Evolutionary conservation across 92 coral and sea anemone species (phyloP), one percentile per base, ranked within the genome.

Genomic region (Montipora capitata): DNA sequence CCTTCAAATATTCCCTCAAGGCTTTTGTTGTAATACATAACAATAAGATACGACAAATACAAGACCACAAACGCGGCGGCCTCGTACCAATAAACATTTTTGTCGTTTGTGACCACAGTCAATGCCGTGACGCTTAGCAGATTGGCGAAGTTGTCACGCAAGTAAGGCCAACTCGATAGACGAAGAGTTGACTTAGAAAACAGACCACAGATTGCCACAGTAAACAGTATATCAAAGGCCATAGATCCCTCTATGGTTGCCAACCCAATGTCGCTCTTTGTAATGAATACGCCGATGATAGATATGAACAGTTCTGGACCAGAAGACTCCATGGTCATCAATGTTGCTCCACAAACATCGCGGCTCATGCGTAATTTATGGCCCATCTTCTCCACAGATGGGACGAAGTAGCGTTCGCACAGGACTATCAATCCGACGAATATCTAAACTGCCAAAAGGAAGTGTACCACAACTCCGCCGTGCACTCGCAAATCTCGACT

Each of bases 281-380:
- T 93, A 27, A 95, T 90, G 73, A 95, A 95, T 38, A 90, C 98
- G 13, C 94, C 98, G 27, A 95, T 93, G 9, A 95, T 86, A 5
- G 98, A 93, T 20, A 94, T 93, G 85, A 95, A 95, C 56, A 95
- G 86, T 44, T 95, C 98, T 7, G 98, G 94, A 3, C 93, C 98
- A 0, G 98, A 95, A 54, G 94, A 90, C 10, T 94, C 98, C 15
- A 93, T 96, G 7, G 98, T 96, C 98, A 95, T 95, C 51, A 90
- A 90, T 10, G 98, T 95, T 6, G 98, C 98, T n/a, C 98, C 98
- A n/a, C 96, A 96, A 1, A 95, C 98, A 76, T 95, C 94, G 1
- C 88, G 70, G 65, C 81, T 77, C 13, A 93, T 80, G 59, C 81
- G 70, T 27, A 95, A 68, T 20, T 82, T 90, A 49, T 84, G 88